Evolutionary conservation across 2,888 invertebrate genomes (phyloP).

Genomic region (Bombylius discolor): DNA sequence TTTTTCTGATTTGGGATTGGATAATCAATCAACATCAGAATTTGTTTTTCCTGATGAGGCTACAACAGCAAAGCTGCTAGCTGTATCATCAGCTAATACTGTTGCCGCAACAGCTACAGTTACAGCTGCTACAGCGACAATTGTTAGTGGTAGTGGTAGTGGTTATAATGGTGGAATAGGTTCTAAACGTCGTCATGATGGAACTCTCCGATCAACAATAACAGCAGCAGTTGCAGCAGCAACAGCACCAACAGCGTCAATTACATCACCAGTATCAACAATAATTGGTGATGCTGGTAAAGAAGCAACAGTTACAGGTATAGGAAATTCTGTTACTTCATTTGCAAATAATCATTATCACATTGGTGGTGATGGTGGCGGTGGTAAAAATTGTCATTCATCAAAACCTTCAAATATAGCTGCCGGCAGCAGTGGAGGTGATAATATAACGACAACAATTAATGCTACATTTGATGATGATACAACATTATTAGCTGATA

Average conservation of each 20-base stretch:
- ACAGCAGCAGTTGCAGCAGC: conserved; percentile 3
- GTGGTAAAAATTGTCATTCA: not conserved
- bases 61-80: conserved; percentile 31
- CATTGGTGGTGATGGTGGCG: not conserved
- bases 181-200: conserved; percentile 26
- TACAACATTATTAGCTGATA: not conserved
- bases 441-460: not conserved
- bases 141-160: not conserved
- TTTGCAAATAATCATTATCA: not conserved
- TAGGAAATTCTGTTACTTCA: too few relatives aligned
- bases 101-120: too few relatives aligned
- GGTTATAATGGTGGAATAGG: not conserved
- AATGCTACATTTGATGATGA: not conserved
- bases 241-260: not conserved
- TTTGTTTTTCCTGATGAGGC: conserved; percentile 31
- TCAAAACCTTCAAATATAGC: not conserved
- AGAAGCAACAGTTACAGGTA: conserved; percentile 1
- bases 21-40: conserved; percentile 11
- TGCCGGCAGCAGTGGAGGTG: not conserved
- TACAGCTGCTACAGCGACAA: not conserved
- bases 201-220: not conserved
- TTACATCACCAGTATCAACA: not conserved
- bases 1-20: conserved; percentile 2
- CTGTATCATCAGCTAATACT: conserved; percentile 26
- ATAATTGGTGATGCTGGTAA: not conserved